Base-by-base conservation (phyloP, 2,888 invertebrate genomes). In the Pomacea canaliculata region DNA sequence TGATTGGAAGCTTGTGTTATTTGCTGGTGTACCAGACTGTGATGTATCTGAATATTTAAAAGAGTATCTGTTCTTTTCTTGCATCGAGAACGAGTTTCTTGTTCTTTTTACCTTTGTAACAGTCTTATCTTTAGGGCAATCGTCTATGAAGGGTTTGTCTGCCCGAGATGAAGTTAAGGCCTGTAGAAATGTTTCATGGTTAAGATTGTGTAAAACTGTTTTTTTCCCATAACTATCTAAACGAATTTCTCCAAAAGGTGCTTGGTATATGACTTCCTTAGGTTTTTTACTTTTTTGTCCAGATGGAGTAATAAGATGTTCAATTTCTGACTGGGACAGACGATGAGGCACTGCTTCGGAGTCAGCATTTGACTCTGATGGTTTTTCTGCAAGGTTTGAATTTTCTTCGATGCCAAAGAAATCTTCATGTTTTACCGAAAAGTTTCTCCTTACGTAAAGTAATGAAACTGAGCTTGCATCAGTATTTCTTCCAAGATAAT, bases 351-450 rank as follows among this genome's bases (percentile, higher is more conserved):
- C 51, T 2, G 51, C 10, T 16, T 56, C 16, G 7, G 51, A 16
- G 27, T 63, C 19, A 63, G 63, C 63, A 63, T 2, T 1, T 12
- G 63, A 63, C 10, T 63, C 63, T n/a, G n/a, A 18, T 7, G 63
- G 7, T 7, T 5, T 27, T 63, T 10, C 27, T 63, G 2, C 23
- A 63, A 19, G 2, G 2, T 62, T 49, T 60, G n/a, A n/a, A 51
- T 77, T 66, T n/a, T 67, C 68, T 62, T n/a, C 37, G 51, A 74
- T 77, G 46, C 77, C 77, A 37, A 67, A 77, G 63, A 77, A 77
- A 62, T 77, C 77, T n/a, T 74, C 71, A 4, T 51, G 37, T n/a
- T 71, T 67, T 19, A 60, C 70, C 23, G 74, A 49, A 16, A 10
- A 10, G 62, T 46, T 37, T 49, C 23, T 63, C 51, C 12, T 59